Base-by-base conservation (phyloP, 1,140 invertebrate genomes). In the Diuraphis noxia region DNA sequence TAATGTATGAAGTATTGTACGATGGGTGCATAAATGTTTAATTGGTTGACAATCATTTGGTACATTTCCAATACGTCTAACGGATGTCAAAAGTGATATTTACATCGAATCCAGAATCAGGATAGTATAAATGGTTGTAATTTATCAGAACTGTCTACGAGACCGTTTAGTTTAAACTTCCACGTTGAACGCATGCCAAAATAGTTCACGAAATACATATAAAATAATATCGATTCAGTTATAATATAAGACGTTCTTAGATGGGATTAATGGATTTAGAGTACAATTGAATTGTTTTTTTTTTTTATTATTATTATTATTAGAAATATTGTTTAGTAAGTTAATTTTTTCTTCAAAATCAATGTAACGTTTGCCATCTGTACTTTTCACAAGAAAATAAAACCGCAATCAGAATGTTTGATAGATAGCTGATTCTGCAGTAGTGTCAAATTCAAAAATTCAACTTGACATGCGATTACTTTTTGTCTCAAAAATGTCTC, bases 11-110 rank as follows among this genome's bases (percentile, higher is more conserved):
- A 6, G 21, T 86, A 4, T 82, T 10, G 5, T 23, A 25, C 36
- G 8, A 25, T 43, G n/a, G 8, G 41, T 34, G n/a, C 8, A 21
- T 38, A 82, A 82, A 34, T 23, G 41, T 34, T 86, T 86, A 89
- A 89, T 89, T 89, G 46, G 52, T 72, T 77, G 63, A 89, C 63
- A 89, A 89, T 40, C 79, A 43, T 89, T 91, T 91, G 89, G 89
- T 91, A 49, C 41, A 52, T 82, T 91, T 91, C 89, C 89, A 91
- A 91, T 91, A 30, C 13, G 34, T 91, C 89, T 40, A 81, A 30
- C 10, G 77, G 34, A 36, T 52, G 46, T 91, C 89, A 91, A 82
- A 82, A 81, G 38, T 34, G 43, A 43, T 79, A 46, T 91, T 89
- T 82, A 91, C 41, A 82, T 79, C 34, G 38, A 91, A 46, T 82